phyloP scores from a whole-genome alignment of 2,888 invertebrate species.

The Schizaphis graminum region DNA sequence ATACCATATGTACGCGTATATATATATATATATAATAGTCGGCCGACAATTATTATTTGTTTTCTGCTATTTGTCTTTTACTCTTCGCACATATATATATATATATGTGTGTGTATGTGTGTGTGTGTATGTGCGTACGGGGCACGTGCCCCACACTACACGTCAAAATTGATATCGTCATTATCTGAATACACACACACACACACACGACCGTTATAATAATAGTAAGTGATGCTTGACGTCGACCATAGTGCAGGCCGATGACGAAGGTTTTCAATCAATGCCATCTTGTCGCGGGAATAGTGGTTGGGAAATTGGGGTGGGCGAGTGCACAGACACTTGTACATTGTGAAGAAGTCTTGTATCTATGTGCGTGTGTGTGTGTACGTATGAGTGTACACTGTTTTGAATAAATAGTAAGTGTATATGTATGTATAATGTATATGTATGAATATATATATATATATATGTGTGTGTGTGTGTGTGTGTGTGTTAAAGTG shows the following conservation, averaged over 20 bases:
- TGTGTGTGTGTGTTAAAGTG: not conserved
- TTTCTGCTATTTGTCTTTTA: not conserved
- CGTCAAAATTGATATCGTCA: conserved; percentile 55
- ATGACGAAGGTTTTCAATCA: conserved; percentile 22
- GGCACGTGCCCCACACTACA: conserved; percentile 36
- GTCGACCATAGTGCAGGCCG: not conserved
- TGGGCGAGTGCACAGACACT: not conserved
- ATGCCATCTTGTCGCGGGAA: not conserved
- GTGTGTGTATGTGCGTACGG: not conserved
- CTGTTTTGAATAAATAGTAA: conserved; percentile 8
- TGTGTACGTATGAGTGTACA: not conserved
- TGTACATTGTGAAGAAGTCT: not conserved
- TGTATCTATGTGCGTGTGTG: not conserved
- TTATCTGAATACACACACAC: not conserved
- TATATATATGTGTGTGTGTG: not conserved
- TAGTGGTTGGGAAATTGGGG: not conserved
- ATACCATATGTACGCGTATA: not conserved
- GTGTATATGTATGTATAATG: not conserved
- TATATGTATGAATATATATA: no score
- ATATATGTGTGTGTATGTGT: no score
- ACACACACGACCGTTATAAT: not conserved
- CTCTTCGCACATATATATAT: not conserved
- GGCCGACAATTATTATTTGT: conserved; percentile 22
- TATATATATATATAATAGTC: not conserved
- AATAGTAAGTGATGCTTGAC: not conserved